phyloP scores from a whole-genome alignment of 2,888 invertebrate genomes.

The Macropis europaea region DNA sequence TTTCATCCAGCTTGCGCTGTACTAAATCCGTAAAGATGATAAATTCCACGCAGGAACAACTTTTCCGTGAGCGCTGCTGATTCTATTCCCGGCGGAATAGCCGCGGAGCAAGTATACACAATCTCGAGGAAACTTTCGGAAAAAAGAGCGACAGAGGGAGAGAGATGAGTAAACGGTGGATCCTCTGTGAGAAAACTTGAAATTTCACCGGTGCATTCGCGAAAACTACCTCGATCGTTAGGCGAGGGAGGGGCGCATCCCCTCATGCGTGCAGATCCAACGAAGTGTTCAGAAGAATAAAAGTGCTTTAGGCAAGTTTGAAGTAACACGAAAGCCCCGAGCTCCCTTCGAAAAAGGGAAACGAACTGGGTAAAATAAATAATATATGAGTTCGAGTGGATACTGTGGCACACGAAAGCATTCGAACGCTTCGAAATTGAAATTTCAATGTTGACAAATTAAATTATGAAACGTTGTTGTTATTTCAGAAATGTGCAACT shows the following conservation, averaged over 20 bases:
- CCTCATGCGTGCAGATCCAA: background rate
- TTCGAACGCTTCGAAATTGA: background rate
- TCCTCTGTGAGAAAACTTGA: background rate
- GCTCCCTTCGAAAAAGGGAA: background rate
- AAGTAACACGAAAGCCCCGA: background rate
- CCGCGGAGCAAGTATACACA: background rate
- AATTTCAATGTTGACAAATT: background rate
- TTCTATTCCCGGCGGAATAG: background rate
- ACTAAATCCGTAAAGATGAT: conserved; percentile 4
- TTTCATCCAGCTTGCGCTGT: background rate
- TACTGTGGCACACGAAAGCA: background rate
- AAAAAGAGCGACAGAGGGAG: background rate
- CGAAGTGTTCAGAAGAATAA: background rate
- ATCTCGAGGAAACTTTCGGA: background rate
- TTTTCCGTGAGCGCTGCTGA: background rate
- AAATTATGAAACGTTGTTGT: background rate
- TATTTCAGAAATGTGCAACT: too few species aligned
- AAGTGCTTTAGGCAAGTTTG: background rate
- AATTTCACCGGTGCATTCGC: background rate
- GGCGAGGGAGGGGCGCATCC: too few species aligned
- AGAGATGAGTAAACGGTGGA: background rate
- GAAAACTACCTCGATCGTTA: background rate
- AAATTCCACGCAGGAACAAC: background rate
- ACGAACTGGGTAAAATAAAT: background rate
- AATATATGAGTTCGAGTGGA: background rate